A percentile compares a stretch with the other conserved stretches of the same genome.
Evolutionary conservation across 2,113 vertebrate species (phyloP).

Genomic region (Dicrurus megarhynchus): DNA sequence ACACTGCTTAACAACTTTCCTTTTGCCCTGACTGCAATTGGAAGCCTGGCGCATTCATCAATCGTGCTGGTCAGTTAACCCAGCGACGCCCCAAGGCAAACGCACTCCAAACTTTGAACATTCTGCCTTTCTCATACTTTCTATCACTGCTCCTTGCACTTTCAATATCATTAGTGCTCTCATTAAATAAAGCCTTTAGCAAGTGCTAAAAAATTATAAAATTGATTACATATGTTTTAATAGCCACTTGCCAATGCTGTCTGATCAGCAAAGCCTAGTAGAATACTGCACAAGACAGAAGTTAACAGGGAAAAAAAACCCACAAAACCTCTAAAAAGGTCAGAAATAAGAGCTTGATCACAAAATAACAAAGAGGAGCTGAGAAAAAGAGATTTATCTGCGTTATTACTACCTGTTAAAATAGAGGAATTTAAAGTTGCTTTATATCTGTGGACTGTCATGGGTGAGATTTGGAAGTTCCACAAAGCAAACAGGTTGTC

Average conservation of each 20-base stretch:
- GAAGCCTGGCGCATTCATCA: constrained; percentile 39
- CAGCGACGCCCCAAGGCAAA: constrained; percentile 20
- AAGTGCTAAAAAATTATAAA: constrained; percentile 18
- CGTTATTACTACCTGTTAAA: neutral
- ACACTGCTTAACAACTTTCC: constrained; percentile 52
- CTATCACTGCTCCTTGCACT: neutral
- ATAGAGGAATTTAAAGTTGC: neutral
- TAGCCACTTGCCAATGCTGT: neutral
- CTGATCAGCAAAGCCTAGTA: neutral
- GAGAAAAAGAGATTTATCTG: neutral
- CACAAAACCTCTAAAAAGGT: neutral
- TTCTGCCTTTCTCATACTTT: neutral
- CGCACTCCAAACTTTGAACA: neutral
- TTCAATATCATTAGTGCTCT: neutral
- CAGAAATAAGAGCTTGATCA: neutral
- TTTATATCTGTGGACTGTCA: neutral
- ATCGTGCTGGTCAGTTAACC: neutral
- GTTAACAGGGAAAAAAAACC: neutral
- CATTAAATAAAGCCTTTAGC: constrained; percentile 50
- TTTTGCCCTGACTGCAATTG: constrained; percentile 10
- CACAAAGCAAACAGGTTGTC: neutral
- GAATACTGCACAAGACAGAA: neutral
- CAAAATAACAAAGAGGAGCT: neutral
- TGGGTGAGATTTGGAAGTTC: neutral
- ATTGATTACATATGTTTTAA: constrained; percentile 25